Percentiles rank a stretch among this genome's conserved stretches.
These are phyloP conservation scores for Cheilinus undulatus DNA, from an alignment of 2,113 vertebrate species.

Conservation along the genomic window DNA sequence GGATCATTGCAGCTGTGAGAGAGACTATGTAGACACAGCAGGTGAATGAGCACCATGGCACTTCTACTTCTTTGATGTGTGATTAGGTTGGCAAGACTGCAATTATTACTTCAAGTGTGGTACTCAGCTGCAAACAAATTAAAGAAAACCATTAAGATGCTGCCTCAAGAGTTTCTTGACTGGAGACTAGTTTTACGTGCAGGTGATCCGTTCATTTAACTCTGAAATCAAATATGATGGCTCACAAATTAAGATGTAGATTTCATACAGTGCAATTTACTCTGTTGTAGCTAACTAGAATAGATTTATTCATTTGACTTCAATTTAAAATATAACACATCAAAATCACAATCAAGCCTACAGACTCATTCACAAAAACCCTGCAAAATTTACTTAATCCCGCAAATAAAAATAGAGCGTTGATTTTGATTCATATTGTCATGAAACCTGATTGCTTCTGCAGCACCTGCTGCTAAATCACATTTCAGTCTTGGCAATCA, in stretches of 20 bases:
- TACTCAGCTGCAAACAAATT: background rate
- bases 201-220: conserved; percentile 12
- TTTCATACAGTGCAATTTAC: background rate
- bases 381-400: too few species aligned
- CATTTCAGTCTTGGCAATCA: background rate
- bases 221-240: background rate
- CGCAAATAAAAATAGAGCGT: too few species aligned
- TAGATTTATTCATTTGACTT: too few species aligned
- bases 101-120: too few species aligned
- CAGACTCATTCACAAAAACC: background rate
- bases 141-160: conserved; percentile 26
- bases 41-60: background rate
- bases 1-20: conserved; percentile 3
- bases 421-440: too few species aligned
- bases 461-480: conserved; percentile 2
- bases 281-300: background rate
- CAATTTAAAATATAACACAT: too few species aligned
- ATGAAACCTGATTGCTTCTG: background rate
- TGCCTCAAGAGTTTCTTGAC: conserved; percentile 19
- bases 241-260: background rate
- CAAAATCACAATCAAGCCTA: too few species aligned
- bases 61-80: background rate
- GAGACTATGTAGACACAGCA: background rate
- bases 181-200: conserved; percentile 16
- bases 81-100: background rate